Conservation (phyloP, 2,113 vertebrate species). For the Sprattus sprattus region DNA sequence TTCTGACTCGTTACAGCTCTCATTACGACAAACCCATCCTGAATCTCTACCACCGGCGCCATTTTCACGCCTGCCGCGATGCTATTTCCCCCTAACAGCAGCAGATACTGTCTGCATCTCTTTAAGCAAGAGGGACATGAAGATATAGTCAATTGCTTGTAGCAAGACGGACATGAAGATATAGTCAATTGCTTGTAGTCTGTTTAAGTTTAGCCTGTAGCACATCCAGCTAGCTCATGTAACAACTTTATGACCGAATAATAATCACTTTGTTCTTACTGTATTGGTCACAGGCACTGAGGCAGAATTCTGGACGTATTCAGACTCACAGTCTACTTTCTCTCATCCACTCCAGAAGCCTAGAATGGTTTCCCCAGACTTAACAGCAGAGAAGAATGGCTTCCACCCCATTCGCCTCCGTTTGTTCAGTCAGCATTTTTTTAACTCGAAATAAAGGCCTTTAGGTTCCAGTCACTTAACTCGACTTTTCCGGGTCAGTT, state of each 20-base stretch:
- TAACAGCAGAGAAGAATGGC: constrained; percentile 2
- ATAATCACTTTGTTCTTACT: background rate
- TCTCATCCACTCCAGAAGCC: background rate
- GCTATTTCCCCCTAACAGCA: background rate
- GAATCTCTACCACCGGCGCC: background rate
- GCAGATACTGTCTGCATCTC: background rate
- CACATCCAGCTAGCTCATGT: background rate
- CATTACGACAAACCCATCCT: constrained; percentile 30
- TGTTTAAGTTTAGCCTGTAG: background rate
- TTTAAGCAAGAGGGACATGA: background rate
- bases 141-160: background rate
- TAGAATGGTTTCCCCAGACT: background rate
- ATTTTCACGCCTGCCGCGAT: background rate
- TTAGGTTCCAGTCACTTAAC: constrained; percentile 16
- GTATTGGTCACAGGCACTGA: background rate
- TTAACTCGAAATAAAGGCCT: background rate
- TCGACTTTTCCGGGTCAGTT: constrained; percentile 9
- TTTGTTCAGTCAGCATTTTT: constrained; percentile 12
- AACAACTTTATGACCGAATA: background rate
- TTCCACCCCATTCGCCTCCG: background rate
- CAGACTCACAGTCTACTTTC: background rate
- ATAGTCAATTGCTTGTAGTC: background rate
- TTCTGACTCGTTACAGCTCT: constrained; percentile 41
- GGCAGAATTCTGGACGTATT: background rate
- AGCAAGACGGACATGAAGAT: too few relatives aligned